Conservation (phyloP, 1,140 invertebrate species). For the Thaumetopoea pityocampa region DNA sequence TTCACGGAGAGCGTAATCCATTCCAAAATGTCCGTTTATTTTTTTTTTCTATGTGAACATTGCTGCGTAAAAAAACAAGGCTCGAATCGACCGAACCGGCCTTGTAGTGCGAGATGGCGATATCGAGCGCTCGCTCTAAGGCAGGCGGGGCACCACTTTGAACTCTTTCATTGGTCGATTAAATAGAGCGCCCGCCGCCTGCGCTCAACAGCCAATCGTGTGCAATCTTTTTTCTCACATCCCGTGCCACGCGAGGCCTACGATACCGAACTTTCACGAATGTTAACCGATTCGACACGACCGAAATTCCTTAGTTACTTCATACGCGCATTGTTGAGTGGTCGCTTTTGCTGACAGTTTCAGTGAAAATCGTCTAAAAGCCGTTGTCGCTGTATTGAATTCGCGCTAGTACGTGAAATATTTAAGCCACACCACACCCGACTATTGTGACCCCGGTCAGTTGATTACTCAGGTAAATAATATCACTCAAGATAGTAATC, state of each 20-base stretch:
- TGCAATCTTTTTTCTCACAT: conserved; percentile 21
- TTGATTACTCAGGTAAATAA: conserved; percentile 19
- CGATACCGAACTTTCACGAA: conserved; percentile 71
- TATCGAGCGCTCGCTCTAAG: conserved; percentile 29
- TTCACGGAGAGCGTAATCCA: conserved; percentile 46
- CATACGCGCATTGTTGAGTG: conserved; percentile 47
- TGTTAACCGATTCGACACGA: conserved; percentile 69
- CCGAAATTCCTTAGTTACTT: conserved; percentile 74
- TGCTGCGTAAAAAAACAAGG: conserved; percentile 57
- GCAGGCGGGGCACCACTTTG: conserved; percentile 70
- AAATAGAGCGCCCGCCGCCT: conserved; percentile 62
- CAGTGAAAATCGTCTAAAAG: conserved; percentile 32
- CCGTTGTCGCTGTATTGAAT: conserved; percentile 13
- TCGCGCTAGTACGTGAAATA: background rate
- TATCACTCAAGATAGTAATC: conserved; percentile 1
- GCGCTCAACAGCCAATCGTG: conserved; percentile 51
- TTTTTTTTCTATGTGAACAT: conserved; percentile 65
- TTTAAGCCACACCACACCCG: background rate
- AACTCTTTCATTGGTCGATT: conserved; percentile 44
- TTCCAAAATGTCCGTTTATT: conserved; percentile 73
- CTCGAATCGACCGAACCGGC: conserved; percentile 41
- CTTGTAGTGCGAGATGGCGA: conserved; percentile 39
- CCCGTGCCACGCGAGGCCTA: conserved; percentile 52
- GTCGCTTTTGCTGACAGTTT: conserved; percentile 51
- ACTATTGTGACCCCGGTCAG: conserved; percentile 1